Evolutionary conservation across 1,140 invertebrate species (phyloP), one percentile per base, ranked within the genome.

Genomic region (Zaprionus gabonicus): DNA sequence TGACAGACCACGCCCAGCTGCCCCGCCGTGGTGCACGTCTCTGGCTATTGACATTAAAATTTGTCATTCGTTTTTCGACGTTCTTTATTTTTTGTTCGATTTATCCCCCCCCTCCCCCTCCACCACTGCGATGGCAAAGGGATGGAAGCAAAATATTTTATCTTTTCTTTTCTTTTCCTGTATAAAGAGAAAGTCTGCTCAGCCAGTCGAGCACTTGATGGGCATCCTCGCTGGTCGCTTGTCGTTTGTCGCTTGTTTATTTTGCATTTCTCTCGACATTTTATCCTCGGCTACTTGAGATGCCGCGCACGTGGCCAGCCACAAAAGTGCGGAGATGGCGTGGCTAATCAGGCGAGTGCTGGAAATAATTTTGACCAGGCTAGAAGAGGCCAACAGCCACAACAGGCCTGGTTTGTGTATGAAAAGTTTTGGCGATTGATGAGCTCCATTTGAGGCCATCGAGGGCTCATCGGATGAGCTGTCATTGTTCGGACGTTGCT

Each of bases 11-110:
- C 64, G 64, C 71, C 70, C 55, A 49, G 51, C 28, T 58, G 59
- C 49, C 62, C 10, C 53, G 67, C 71, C 55, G 51, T 57, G 53
- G 46, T 36, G 69, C 83, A 87, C 84, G 83, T 86, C 84, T 78
- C 65, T 44, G 58, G 59, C 78, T 85, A 88, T 88, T 90, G 85
- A 81, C 85, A 88, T 90, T 88, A 90, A 88, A 88, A 90, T 88
- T 88, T 90, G 84, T 90, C 84, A 88, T 88, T 81, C 78, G 59
- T 64, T 75, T 46, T 81, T 72, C 31, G 74, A 66, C 41, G 36
- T 62, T 74, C 60, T 79, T 82, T 57, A 62, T 76, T 82, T 79
- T 82, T 62, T 57, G 68, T 82, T 76, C 56, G 63, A 60, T 85
- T 69, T 79, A 49, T 27, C 27, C 49, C 5, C 6, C 6, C 28